Percentiles rank a stretch among this genome's conserved stretches.
phyloP scores from a whole-genome alignment of 2,888 invertebrate genomes.

The Pterobdella sp. region DNA sequence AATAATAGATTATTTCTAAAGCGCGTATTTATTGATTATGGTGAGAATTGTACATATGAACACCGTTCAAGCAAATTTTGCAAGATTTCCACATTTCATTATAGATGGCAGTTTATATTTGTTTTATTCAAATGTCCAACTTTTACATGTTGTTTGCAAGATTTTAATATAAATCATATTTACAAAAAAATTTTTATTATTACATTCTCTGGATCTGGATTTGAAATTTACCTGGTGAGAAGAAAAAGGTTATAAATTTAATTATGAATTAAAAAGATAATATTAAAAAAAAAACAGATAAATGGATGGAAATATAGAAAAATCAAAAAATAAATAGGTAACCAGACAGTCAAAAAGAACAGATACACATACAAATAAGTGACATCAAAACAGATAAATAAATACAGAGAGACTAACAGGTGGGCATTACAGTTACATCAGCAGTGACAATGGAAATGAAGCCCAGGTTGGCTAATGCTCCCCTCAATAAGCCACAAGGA shows the following conservation, averaged over 20 bases:
- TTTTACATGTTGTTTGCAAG: no score
- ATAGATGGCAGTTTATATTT: no score
- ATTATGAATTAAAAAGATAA: neutral
- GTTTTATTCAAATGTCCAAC: no score
- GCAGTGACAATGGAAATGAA: conserved; percentile 88
- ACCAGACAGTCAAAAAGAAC: neutral
- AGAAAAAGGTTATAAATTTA: conserved; percentile 19
- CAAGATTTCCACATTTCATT: no score
- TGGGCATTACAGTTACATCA: conserved; percentile 83
- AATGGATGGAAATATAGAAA: neutral
- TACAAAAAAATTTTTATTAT: no score
- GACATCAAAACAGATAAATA: neutral
- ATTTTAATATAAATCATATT: no score
- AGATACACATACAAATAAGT: neutral
- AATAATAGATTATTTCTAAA: no score
- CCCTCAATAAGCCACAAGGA: conserved; percentile 88
- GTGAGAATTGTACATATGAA: no score
- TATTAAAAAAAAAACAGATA: neutral
- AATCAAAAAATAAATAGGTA: neutral
- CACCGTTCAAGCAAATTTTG: no score
- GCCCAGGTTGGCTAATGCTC: conserved; percentile 86
- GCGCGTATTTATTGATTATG: no score
- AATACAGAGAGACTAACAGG: conserved; percentile 50
- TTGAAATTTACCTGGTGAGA: conserved; percentile 46
- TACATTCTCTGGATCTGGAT: conserved; percentile 45